Evolutionary conservation across 2,797 vertebrate species (phyloP), one percentile per base, ranked within the genome.

Genomic region (Anguilla pacifica): DNA sequence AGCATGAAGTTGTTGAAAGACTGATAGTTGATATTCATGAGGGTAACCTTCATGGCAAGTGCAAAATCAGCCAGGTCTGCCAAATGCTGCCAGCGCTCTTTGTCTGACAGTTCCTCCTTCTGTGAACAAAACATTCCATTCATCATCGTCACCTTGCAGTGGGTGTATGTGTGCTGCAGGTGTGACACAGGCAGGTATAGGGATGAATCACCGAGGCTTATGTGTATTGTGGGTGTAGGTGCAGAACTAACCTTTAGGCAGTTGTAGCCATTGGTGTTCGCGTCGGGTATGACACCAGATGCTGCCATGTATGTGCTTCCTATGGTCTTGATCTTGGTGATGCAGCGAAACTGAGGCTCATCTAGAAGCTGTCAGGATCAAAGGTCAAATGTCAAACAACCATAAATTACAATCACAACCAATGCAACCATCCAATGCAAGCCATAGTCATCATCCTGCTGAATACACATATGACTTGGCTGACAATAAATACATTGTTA

Each of bases 1-100:
- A 99, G 95, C 98, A 99, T 99, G 95, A 99, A 99, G 96, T 99
- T 99, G 94, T 99, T 99, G 95, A 99, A 99, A 15, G 98, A 99
- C 93, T 99, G 98, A 90, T 99, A 98, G 95, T 99, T 99, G 94
- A 99, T 99, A 94, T 99, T 99, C 93, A 98, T 98, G 39, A 99
- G 94, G 0, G 98, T 98, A 88, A 98, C 97, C 91, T 99, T 99
- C 98, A 99, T 98, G 89, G 98, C 97, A 11, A 99, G 92, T 6
- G 98, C 97, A 43, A 99, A 99, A 93, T 99, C 98, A 0, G 98
- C 98, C 90, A 99, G 95, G 88, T 99, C 98, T 0, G 98, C 98
- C 89, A 99, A 92, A 92, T 98, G 98, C 93, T 98, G 98, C 98
- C 97, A 99, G 70, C 98, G 97, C 89, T 98, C 98, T 88, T 95